Base-by-base conservation (phyloP, 2,888 invertebrate species). In the Drosophila eohydei region DNA sequence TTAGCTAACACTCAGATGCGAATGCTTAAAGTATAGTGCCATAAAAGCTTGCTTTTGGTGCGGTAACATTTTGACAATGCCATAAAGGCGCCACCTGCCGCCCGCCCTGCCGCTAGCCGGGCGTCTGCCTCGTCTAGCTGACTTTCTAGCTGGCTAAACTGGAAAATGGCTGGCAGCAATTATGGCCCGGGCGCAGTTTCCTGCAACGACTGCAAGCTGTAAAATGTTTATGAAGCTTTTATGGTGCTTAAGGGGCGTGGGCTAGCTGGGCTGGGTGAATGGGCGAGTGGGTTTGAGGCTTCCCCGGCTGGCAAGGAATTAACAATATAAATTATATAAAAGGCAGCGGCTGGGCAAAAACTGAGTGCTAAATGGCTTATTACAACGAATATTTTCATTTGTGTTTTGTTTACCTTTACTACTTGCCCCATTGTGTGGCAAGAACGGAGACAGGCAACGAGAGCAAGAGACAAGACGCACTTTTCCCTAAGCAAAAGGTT, bases 221-320 rank as follows among this genome's bases (percentile, higher is more conserved):
- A 82, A 86, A 86, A 86, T 86, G 86, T 89, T 86, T 86, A 86
- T 86, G 88, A 86, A 78, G 88, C 89, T 86, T 86, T 89, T 88
- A 86, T 86, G 80, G 63, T 54, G 68, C 83, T 71, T 57, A 12
- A 50, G 50, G 50, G 32, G 75, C 80, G 75, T 58, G 66, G 46
- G 28, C 12, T 66, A 63, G 66, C 70, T 69, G 74, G 67, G 7
- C 26, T 26, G 7, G 36, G n/a, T 2, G 21, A 4, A 5, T 14
- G 59, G 56, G 30, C 8, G 62, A 28, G 34, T 44, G 52, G 8
- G 26, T 21, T 5, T 3, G 16, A 11, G 21, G 50, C 14, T 16
- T 40, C 41, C 41, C 46, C 9, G 36, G 26, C 32, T 12, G 44
- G 59, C 63, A 66, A 78, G 74, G 85, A 83, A 89, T 89, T 89